Conservation (phyloP, 23 tunicate genomes). For the Halocynthia aurantium region DNA sequence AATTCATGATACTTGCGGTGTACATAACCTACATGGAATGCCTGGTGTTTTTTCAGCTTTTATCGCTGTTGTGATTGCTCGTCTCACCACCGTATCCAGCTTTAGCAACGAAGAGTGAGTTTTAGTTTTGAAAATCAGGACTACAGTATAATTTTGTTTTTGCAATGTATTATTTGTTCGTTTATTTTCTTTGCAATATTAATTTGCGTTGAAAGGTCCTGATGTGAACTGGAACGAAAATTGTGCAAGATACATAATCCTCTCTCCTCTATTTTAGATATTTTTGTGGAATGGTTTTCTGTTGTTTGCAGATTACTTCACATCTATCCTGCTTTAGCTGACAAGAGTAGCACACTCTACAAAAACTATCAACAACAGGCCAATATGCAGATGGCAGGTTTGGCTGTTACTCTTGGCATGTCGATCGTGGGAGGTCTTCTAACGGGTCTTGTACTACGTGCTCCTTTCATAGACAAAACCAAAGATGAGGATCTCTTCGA, state of each 20-base stretch:
- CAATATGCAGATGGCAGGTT: slow-evolving; percentile 71
- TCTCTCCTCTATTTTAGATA: too few relatives aligned
- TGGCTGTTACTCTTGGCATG: slow-evolving; percentile 69
- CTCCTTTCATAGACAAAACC: slow-evolving; percentile 48
- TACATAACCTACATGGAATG: slow-evolving; percentile 98
- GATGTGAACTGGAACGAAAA: too few relatives aligned
- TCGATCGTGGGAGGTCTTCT: slow-evolving; percentile 63
- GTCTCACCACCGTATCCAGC: slow-evolving; percentile 29
- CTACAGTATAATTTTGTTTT: not conserved
- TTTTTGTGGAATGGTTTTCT: not conserved
- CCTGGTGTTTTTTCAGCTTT: slow-evolving; percentile 85
- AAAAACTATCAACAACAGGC: slow-evolving; percentile 59
- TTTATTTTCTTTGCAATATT: too few relatives aligned
- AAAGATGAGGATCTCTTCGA: slow-evolving; percentile 49
- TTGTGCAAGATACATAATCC: too few relatives aligned
- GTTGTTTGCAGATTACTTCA: slow-evolving; percentile 5
- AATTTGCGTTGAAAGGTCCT: too few relatives aligned
- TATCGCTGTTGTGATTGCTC: slow-evolving; percentile 56
- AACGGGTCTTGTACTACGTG: slow-evolving; percentile 62
- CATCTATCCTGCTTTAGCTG: slow-evolving; percentile 22
- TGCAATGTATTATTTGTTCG: not conserved
- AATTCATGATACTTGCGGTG: slow-evolving; percentile 97
- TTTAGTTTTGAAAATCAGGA: not conserved
- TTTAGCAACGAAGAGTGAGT: slow-evolving; percentile 51
- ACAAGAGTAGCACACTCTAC: not conserved